Evolutionary conservation across 2,888 invertebrate genomes (phyloP), one percentile per base, ranked within the genome.

Genomic region (Onthophagus sagittarius): DNA sequence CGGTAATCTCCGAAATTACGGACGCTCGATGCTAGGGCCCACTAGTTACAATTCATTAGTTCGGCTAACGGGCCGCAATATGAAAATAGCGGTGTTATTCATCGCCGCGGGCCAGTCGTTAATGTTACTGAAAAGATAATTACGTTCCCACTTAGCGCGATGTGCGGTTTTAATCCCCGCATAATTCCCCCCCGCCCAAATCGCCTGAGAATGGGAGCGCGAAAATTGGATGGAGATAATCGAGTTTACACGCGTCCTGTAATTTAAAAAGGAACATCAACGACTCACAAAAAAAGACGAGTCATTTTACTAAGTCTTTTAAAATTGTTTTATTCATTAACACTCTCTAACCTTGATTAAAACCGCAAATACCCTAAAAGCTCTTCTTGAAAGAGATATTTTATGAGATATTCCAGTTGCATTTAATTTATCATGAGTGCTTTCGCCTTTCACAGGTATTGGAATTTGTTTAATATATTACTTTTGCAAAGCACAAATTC

Each of bases 41-140:
- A 67, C 67, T 32, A 67, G 67, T 67, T 67, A 31, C 67, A 67
- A 67, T 67, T 67, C 67, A 67, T 67, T 67, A 67, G 67, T 67
- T 67, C 67, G 67, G 67, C 31, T 23, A 32, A 67, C 31, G 67
- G 67, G 31, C 67, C 15, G 67, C 67, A 67, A 67, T 67, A 31
- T 67, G 67, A 67, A 67, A 67, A 67, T 67, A 67, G 67, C 31
- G 67, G 32, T 67, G 67, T 67, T 67, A 67, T 67, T 67, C 67
- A 67, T 67, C 32, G 67, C 67, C 23, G 32, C 67, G 31, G 31
- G 32, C 67, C 23, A 67, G 31, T 67, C 67, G 67, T 67, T 67
- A 67, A 67, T 67, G 67, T 67, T 67, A 67, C 67, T 67, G 67
- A 67, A 67, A 67, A 32, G 67, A 67, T 67, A 67, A 67, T 67